Base-by-base conservation (phyloP, 2,113 vertebrate genomes). In the Toxostoma redivivum region DNA sequence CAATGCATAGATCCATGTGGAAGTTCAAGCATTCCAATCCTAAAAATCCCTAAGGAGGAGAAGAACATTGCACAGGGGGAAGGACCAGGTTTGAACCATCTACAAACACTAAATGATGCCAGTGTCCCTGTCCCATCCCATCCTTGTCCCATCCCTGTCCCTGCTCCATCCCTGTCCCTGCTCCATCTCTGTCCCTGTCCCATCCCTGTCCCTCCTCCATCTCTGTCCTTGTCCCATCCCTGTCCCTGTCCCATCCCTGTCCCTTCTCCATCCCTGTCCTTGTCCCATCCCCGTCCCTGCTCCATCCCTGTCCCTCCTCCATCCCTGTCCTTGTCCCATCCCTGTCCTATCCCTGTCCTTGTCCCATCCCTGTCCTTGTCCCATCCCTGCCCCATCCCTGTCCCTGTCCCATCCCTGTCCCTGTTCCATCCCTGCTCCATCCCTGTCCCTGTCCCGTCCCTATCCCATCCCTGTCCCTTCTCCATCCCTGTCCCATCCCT, bases 351-450 rank as follows among this genome's bases (percentile, higher is more conserved):
- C n/a, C 45, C n/a, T 6, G 4, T 10, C 20, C 60, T 12, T 30
- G 13, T 5, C 1, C 54, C n/a, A 54, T n/a, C 40, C 7, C 31
- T 2, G 4, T 2, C 23, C 7, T 0, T 1, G 7, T 20, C 44
- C n/a, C 2, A 4, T 2, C 48, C 3, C 5, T 0, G 3, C 5
- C 0, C 38, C 51, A n/a, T 19, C 51, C 38, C 31, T 6, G 30
- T 9, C 25, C 0, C 20, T 0, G 16, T 8, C 1, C n/a, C n/a
- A 28, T 27, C n/a, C 45, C n/a, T 11, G 9, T 11, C 40, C 7
- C 9, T 6, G 25, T 3, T 4, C 38, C 27, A 40, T 62, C 38
- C 61, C 27, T 8, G 19, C 11, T 21, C 45, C 45, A 45, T 47
- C 47, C 47, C 22, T 48, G 23, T 51, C 27, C 50, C 27, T 27